These are phyloP conservation scores for Harpagoxenus sublaevis DNA, from an alignment of 2,888 invertebrate species.

Conservation along the genomic window DNA sequence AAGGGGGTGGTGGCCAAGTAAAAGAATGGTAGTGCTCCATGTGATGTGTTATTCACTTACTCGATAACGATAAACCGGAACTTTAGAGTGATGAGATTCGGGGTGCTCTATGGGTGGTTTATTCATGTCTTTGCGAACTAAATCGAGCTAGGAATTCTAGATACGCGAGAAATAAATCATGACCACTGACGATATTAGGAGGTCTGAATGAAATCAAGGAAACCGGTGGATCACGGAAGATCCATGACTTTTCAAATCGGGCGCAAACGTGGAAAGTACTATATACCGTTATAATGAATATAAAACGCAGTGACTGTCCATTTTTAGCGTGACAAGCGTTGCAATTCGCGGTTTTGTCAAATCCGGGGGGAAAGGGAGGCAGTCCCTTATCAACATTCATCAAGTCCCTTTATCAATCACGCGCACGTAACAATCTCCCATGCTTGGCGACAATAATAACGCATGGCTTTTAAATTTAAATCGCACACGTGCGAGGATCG, in stretches of 20 bases:
- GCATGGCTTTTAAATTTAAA: neutral
- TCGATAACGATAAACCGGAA: slow-evolving; percentile 8
- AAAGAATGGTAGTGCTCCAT: neutral
- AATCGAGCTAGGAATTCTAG: neutral
- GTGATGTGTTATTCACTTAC: neutral
- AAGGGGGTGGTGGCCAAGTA: neutral
- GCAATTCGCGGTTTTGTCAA: neutral
- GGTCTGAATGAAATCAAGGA: neutral
- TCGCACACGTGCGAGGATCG: neutral
- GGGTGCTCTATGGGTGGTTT: neutral
- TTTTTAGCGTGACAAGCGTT: neutral
- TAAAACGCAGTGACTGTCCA: neutral
- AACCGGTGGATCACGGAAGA: neutral
- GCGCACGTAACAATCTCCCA: neutral
- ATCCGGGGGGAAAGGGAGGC: neutral
- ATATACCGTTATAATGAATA: neutral
- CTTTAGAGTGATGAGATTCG: neutral
- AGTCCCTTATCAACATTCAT: neutral
- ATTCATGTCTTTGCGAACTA: neutral
- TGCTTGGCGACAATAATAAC: neutral
- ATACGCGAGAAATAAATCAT: slow-evolving; percentile 2
- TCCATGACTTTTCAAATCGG: slow-evolving; percentile 18
- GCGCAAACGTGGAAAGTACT: neutral
- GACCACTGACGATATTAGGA: slow-evolving; percentile 7
- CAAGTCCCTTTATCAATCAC: neutral